Base-by-base conservation (phyloP, 2,113 vertebrate species). In the Malurus cyaneus region DNA sequence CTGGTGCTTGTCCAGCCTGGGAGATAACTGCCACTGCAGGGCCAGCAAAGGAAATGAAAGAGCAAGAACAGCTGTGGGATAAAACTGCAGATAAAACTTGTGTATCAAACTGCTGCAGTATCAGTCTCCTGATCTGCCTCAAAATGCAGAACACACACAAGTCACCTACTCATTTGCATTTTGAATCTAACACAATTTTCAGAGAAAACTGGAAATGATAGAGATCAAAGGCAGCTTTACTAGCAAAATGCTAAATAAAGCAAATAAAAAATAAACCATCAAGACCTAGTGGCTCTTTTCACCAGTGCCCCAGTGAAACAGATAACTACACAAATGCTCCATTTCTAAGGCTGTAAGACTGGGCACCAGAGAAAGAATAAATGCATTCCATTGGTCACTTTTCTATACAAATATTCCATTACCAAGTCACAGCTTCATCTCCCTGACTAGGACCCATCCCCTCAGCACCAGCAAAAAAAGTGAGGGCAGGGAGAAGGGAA, bases 31-130 rank as follows among this genome's bases (percentile, higher is more conserved):
- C 29, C 56, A 47, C 71, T 84, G 84, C 56, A 95, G 83, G 84
- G 64, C 25, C 72, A 91, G 84, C 70, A 82, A 59, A 93, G 90
- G 83, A 96, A 94, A 95, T 78, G 72, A 96, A 92, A 91, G n/a
- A 78, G 71, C 24, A 78, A 91, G 41, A 89, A 71, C 78, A 61
- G 66, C 74, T 83, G 92, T 9, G 53, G 79, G 67, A 79, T 54
- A 64, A 85, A 81, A 86, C 85, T 80, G 70, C 64, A 93, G 93
- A 93, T 96, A 94, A 94, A 91, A 88, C 42, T 52, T 3, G 1
- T 11, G 23, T 21, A 86, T 62, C 46, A 66, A 36, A 66, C 85
- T 52, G 36, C 56, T 34, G 46, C 71, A 65, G 15, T 85, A 95
- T 87, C 94, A 74, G 23, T 8, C 49, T 57, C 74, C 53, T 61